Evolutionary conservation across 1,140 invertebrate genomes (phyloP), one percentile per base, ranked within the genome.

Genomic region (Asbolus verrucosus): DNA sequence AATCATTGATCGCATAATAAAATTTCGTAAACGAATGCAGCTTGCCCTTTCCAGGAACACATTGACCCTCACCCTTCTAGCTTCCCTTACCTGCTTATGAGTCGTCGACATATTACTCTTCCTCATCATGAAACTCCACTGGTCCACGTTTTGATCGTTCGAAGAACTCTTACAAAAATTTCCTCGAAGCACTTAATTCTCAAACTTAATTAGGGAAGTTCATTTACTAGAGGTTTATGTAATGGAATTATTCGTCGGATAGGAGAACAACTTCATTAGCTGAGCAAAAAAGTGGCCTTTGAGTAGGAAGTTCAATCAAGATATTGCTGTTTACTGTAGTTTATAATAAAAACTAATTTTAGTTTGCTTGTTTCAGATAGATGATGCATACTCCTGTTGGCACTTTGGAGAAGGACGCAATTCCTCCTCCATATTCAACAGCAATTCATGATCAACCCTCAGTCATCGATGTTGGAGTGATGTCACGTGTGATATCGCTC

Each of bases 361-460:
- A 24, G 11, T 8, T 27, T 2, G 33, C 33, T 54, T 54, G 9
- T 46, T 54, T 54, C 46, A 54, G 46, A 54, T 54, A 54, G 21
- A 54, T 54, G 46, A 63, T 63, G 61, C 61, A 63, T 39, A 63
- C 61, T 13, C 61, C 61, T 6, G 61, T 41, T 2, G 61, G 61
- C 13, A 63, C 61, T 18, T n/a, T 63, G 61, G 61, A 63, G 39
- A 14, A 33, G 33, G 33, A 38, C 33, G 16, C 61, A 16, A 14
- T 41, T 13, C 61, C 33, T 14, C 31, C 61, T 3, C 59, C 59
- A 6, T 39, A 36, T 21, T 41, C 61, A 2, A 15, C 33, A 5
- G 41, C 21, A 15, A 63, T 39, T 21, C 61, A 14, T 4, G 31
- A 38, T 1, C 19, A 59, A 24, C 50, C 19, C 19, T 11, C 50